Evolutionary conservation across 2,888 invertebrate species (phyloP).

Genomic region (Ochropleura leucogaster): DNA sequence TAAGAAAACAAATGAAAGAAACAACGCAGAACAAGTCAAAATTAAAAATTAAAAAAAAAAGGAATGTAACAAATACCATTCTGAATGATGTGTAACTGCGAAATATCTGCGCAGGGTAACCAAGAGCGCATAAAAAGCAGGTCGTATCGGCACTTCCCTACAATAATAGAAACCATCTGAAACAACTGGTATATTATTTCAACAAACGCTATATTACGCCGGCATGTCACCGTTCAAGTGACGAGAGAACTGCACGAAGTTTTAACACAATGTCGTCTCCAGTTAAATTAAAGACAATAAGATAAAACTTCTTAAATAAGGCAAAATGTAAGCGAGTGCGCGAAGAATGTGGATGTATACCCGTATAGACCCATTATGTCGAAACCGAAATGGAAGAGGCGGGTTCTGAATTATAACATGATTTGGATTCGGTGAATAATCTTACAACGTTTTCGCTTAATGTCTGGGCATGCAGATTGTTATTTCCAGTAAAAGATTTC

Average conservation of each 20-base stretch:
- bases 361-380: constrained; percentile 45
- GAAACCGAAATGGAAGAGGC: constrained; percentile 53
- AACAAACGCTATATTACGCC: constrained; percentile 43
- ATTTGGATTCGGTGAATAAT: constrained; percentile 54
- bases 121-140: constrained; percentile 15
- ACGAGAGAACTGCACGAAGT: constrained; percentile 41
- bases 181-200: constrained; percentile 42
- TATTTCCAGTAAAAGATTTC: constrained; percentile 27
- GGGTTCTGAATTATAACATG: constrained; percentile 52
- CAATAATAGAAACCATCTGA: constrained; percentile 35
- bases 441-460: constrained; percentile 34
- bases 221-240: constrained; percentile 26
- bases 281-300: constrained; percentile 52
- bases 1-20: not conserved
- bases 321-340: constrained; percentile 45
- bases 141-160: constrained; percentile 16
- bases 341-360: constrained; percentile 39
- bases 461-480: constrained; percentile 29
- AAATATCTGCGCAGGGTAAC: constrained; percentile 13
- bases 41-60: not conserved
- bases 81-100: not conserved
- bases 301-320: constrained; percentile 58
- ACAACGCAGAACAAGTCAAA: not conserved
- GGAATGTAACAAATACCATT: constrained; percentile 1
- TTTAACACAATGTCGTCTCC: constrained; percentile 35